Conservation (phyloP, 1,140 invertebrate species). For the Danaus melanippus region DNA sequence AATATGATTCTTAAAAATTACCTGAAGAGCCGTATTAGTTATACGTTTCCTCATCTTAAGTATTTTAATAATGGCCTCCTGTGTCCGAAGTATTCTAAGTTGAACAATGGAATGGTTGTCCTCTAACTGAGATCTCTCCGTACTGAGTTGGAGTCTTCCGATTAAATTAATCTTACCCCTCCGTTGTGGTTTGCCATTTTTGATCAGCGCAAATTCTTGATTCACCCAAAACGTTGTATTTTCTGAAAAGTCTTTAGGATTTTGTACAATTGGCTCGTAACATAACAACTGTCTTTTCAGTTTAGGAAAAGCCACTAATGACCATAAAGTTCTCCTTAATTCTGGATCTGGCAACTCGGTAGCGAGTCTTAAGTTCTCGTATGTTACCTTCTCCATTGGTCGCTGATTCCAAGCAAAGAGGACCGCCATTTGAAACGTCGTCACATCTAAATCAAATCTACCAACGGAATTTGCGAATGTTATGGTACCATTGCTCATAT, state of each 20-base stretch:
- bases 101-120: conserved; percentile 98
- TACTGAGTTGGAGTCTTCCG: conserved; percentile 93
- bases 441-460: conserved; percentile 97
- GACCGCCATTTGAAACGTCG: conserved; percentile 99
- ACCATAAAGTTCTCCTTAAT: conserved; percentile 96
- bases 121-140: conserved; percentile 95
- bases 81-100: conserved; percentile 89
- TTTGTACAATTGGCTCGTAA: conserved; percentile 84
- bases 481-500: conserved; percentile 99
- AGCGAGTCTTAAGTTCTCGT: conserved; percentile 95
- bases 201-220: conserved; percentile 92
- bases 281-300: conserved; percentile 92
- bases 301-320: conserved; percentile 97
- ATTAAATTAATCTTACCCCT: conserved; percentile 96
- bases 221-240: conserved; percentile 97
- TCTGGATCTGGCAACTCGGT: conserved; percentile 98
- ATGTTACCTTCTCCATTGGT: conserved; percentile 90
- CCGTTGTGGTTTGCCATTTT: conserved; percentile 95
- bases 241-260: conserved; percentile 95
- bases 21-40: conserved; percentile 93
- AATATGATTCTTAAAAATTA: conserved; percentile 21
- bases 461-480: conserved; percentile 95
- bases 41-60: conserved; percentile 98
- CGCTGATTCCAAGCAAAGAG: conserved; percentile 99
- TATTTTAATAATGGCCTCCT: conserved; percentile 99